phyloP scores from a whole-genome alignment of 2,113 vertebrate genomes.

The Fregetta grallaria region DNA sequence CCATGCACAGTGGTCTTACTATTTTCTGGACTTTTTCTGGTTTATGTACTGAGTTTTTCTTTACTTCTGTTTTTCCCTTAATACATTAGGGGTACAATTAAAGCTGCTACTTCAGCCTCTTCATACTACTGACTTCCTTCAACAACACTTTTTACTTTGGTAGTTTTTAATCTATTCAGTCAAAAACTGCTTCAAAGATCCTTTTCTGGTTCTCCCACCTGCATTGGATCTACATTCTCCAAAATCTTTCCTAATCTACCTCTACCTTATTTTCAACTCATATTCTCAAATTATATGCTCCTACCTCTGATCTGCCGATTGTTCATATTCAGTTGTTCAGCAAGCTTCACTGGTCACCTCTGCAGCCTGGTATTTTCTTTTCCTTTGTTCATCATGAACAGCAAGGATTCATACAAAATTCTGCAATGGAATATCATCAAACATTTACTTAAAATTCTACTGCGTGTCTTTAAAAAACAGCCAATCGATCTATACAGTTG shows the following conservation, averaged over 20 bases:
- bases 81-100: neutral
- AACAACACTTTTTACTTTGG: neutral
- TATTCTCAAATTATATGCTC: neutral
- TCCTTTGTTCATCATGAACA: neutral
- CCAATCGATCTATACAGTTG: accelerated
- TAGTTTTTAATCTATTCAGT: neutral
- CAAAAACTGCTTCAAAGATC: neutral
- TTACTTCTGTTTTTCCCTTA: neutral
- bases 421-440: neutral
- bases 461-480: neutral
- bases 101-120: neutral
- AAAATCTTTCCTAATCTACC: neutral
- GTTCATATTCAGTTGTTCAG: neutral
- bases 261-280: neutral
- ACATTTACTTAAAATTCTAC: neutral
- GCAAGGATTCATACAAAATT: neutral
- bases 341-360: neutral
- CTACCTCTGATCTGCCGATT: neutral
- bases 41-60: neutral
- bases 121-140: neutral
- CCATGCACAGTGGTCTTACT: neutral
- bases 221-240: neutral
- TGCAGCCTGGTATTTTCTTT: neutral
- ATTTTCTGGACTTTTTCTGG: neutral
- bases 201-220: neutral